A percentile compares a stretch with the other conserved stretches of the same genome.
Conservation (phyloP, 2,888 invertebrate species). For the Aspidapion aeneum region DNA sequence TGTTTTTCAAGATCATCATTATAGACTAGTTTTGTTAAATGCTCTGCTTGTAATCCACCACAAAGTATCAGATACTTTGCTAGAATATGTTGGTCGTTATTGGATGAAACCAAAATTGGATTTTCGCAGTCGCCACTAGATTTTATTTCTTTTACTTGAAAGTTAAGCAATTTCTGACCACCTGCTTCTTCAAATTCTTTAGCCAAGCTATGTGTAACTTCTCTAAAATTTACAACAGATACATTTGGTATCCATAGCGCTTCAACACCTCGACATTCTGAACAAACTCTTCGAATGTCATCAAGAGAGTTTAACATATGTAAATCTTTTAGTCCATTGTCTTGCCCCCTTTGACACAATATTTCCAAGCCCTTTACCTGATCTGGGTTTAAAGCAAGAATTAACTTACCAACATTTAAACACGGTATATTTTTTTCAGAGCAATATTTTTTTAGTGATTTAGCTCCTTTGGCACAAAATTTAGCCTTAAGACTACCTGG, state of each 20-base stretch:
- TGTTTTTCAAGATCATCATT: conserved; percentile 37
- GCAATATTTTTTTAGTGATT: conserved; percentile 75
- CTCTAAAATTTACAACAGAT: conserved; percentile 86
- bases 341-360: conserved; percentile 53
- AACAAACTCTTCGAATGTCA: conserved; percentile 28
- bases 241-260: conserved; percentile 75
- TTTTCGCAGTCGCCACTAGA: conserved; percentile 49
- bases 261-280: conserved; percentile 55
- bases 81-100: conserved; percentile 45
- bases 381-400: conserved; percentile 71
- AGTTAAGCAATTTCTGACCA: conserved; percentile 49
- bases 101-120: conserved; percentile 50
- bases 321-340: conserved; percentile 48
- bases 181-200: conserved; percentile 70
- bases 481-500: conserved; percentile 82
- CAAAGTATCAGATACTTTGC: conserved; percentile 85
- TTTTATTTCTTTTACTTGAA: not conserved
- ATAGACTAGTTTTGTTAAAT: conserved; percentile 70
- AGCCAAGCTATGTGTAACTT: conserved; percentile 76
- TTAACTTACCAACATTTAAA: conserved; percentile 87
- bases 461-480: conserved; percentile 82
- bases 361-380: conserved; percentile 68
- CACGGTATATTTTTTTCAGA: conserved; percentile 79
- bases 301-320: conserved; percentile 51
- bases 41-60: conserved; percentile 88